These are phyloP conservation scores for Grammomys surdaster DNA, from an alignment of 2,113 vertebrate species.

Conservation along the genomic window DNA sequence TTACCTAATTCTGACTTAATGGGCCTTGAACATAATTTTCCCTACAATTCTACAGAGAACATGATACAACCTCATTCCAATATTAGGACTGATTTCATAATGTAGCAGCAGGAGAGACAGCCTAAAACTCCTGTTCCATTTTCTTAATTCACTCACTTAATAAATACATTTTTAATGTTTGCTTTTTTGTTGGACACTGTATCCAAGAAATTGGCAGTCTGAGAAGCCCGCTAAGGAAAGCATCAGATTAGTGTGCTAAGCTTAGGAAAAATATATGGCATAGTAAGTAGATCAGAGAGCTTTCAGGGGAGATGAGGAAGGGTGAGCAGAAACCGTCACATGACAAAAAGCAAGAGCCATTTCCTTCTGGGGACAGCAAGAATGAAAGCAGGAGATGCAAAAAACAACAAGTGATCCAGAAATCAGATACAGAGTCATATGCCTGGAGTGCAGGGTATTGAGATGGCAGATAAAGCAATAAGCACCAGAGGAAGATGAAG, in stretches of 20 bases:
- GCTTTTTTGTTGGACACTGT: neutral
- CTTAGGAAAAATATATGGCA: neutral
- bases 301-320: neutral
- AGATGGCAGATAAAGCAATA: neutral
- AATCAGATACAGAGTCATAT: neutral
- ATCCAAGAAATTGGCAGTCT: constrained; percentile 1
- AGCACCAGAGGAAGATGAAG: neutral
- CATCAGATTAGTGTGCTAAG: neutral
- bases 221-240: neutral
- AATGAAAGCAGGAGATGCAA: neutral
- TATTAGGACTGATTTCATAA: neutral
- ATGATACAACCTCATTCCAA: neutral
- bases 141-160: constrained; percentile 30
- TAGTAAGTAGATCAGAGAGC: neutral
- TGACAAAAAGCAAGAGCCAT: neutral
- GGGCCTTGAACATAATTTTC: constrained; percentile 16
- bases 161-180: constrained; percentile 13
- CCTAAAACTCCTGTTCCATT: neutral
- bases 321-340: neutral
- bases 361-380: neutral
- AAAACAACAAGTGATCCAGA: neutral
- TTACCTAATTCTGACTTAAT: constrained; percentile 40
- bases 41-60: neutral
- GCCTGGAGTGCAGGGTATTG: accelerated
- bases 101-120: neutral